Evolutionary conservation across 2,797 vertebrate genomes (phyloP), one percentile per base, ranked within the genome.

Genomic region (Xerus rutilus): DNA sequence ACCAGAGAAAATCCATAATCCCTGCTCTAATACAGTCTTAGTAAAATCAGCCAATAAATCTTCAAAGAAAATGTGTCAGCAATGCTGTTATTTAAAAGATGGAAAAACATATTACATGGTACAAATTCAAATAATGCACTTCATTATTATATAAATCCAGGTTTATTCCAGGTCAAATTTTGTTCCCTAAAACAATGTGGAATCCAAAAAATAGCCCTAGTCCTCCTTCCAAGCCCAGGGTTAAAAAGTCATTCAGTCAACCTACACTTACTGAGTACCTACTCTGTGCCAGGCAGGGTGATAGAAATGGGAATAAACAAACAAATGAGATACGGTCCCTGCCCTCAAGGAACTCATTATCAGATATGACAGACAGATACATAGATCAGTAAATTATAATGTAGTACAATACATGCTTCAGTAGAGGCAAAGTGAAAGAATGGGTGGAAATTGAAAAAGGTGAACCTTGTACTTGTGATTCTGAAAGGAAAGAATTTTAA

Each of bases 1-100:
- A 97, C 96, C 88, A 88, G 94, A 93, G 97, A 97, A 98, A 97
- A 97, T 97, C 96, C 97, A 69, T 98, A 98, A 98, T 97, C 98
- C 97, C 96, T 96, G 93, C 93, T 97, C 97, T 98, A 98, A 98
- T 97, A 97, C 96, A 96, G 98, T 97, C 97, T 98, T 98, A 98
- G 89, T 96, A 96, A 98, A 99, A 98, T 98, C 98, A 97, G 90
- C 95, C 98, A 97, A 98, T 97, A 98, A 98, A 98, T 98, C 98
- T 98, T 98, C 97, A 98, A 98, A 98, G 98, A 98, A 98, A 98
- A 97, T 92, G 97, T 98, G 97, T 96, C 96, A 97, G 97, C 97
- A 97, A 97, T 97, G 97, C 96, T 97, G 97, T 98, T 98, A 98
- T 97, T 97, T 98, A 98, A 98, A 98, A 98, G 98, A 98, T 86